phyloP scores from a whole-genome alignment of 1,140 invertebrate species.

The Platorchestia sp. region DNA sequence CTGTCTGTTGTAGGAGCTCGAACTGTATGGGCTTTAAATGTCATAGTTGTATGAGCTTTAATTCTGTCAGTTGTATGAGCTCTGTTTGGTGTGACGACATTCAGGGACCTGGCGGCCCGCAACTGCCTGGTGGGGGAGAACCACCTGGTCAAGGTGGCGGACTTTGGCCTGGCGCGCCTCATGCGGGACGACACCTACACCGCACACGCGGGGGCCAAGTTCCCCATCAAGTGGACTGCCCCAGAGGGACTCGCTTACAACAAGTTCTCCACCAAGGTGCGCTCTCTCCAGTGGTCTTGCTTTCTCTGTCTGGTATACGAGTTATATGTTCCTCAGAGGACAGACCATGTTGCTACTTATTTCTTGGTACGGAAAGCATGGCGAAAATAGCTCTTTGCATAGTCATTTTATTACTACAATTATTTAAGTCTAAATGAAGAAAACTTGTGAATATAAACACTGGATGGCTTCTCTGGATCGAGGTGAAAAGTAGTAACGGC shows the following conservation, averaged over 20 bases:
- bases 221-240: slow-evolving; percentile 99
- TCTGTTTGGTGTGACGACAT: neutral
- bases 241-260: slow-evolving; percentile 99
- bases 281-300: neutral
- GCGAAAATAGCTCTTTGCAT: no score
- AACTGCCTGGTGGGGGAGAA: slow-evolving; percentile 99
- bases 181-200: slow-evolving; percentile 99
- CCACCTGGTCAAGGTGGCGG: slow-evolving; percentile 92
- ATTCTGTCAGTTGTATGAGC: neutral
- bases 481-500: no score
- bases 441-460: no score
- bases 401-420: no score
- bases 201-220: slow-evolving; percentile 97
- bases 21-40: no score
- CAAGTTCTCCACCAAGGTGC: slow-evolving; percentile 95
- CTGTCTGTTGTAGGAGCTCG: no score
- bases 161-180: slow-evolving; percentile 96
- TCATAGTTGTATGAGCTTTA: no score
- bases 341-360: no score
- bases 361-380: no score
- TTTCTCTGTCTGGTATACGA: neutral
- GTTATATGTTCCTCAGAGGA: no score
- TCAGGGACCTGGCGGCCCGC: slow-evolving; percentile 94
- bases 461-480: no score
- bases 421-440: no score